A percentile compares a stretch with the other conserved stretches of the same genome.
Evolutionary conservation across 2,113 vertebrate genomes (phyloP).

Genomic region (Phalacrocorax carbo): DNA sequence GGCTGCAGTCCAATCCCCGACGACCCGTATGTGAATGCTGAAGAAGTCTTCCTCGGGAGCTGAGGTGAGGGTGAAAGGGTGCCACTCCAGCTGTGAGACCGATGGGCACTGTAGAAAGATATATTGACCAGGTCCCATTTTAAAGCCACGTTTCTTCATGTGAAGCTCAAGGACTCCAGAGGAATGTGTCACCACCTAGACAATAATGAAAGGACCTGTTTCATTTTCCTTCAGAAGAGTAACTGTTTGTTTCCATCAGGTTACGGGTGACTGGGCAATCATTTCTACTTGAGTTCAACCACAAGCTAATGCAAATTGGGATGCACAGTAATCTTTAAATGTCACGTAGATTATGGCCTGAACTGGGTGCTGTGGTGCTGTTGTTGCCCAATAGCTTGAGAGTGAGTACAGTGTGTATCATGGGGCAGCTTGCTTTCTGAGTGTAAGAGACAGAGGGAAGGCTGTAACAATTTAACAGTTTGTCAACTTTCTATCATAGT

Average conservation of each 20-base stretch:
- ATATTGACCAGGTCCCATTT: constrained; percentile 81
- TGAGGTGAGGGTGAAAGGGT: constrained; percentile 83
- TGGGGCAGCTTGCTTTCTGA: neutral
- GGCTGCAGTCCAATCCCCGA: constrained; percentile 77
- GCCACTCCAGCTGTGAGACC: constrained; percentile 76
- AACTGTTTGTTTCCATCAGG: neutral
- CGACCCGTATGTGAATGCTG: constrained; percentile 73
- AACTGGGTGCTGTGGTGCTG: neutral
- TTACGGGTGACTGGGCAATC: neutral
- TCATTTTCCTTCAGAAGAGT: neutral
- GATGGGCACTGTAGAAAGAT: constrained; percentile 77
- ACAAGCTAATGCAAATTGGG: neutral
- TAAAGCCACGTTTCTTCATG: constrained; percentile 77
- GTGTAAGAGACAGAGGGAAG: neutral
- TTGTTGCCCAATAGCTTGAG: neutral
- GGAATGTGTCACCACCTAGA: constrained; percentile 77
- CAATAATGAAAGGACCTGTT: neutral
- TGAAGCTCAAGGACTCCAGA: constrained; percentile 79
- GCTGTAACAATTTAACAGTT: neutral
- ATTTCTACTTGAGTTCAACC: neutral
- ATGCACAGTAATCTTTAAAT: neutral
- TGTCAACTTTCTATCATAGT: neutral
- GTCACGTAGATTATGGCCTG: neutral
- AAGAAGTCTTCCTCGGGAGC: constrained; percentile 81
- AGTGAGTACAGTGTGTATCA: rapidly evolving